Conservation (phyloP, 92 coral and sea anemone genomes). For the Zoanthus gigantus region DNA sequence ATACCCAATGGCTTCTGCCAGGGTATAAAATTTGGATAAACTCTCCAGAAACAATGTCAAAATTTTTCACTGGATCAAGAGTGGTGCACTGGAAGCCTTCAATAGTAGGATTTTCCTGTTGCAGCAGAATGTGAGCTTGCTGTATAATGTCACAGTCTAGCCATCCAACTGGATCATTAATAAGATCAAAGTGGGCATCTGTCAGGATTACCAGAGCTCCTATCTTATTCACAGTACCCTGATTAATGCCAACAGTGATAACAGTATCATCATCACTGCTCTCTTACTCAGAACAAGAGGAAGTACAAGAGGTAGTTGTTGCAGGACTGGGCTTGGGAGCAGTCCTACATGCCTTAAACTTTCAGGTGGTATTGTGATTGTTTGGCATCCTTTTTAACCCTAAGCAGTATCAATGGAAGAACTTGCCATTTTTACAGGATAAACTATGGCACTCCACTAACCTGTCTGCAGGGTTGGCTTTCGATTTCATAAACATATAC, state of each 20-base stretch:
- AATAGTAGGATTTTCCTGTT: slow-evolving; percentile 60
- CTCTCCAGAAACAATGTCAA: slow-evolving; percentile 50
- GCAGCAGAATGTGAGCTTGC: slow-evolving; percentile 55
- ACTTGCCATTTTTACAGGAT: slow-evolving; percentile 55
- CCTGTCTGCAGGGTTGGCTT: slow-evolving; percentile 53
- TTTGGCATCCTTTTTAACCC: slow-evolving; percentile 60
- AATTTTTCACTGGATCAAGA: slow-evolving; percentile 63
- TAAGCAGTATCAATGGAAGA: slow-evolving; percentile 61
- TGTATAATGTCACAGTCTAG: slow-evolving; percentile 63
- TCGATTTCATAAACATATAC: slow-evolving; percentile 17
- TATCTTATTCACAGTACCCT: neutral
- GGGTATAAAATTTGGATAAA: slow-evolving; percentile 28
- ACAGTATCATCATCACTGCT: neutral
- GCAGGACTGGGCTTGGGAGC: slow-evolving; percentile 12
- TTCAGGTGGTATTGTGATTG: slow-evolving; percentile 63
- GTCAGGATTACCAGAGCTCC: slow-evolving; percentile 23
- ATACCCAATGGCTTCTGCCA: slow-evolving; percentile 27
- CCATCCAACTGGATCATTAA: slow-evolving; percentile 66
- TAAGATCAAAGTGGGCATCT: slow-evolving; percentile 53
- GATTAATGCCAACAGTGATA: neutral
- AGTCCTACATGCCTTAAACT: slow-evolving; percentile 41
- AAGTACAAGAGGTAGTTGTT: neutral
- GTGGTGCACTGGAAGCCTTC: slow-evolving; percentile 72
- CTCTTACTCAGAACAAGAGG: neutral
- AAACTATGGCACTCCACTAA: slow-evolving; percentile 60